Evolutionary conservation across 2,113 vertebrate genomes (phyloP).

Genomic region (Myxocyprinus asiaticus): DNA sequence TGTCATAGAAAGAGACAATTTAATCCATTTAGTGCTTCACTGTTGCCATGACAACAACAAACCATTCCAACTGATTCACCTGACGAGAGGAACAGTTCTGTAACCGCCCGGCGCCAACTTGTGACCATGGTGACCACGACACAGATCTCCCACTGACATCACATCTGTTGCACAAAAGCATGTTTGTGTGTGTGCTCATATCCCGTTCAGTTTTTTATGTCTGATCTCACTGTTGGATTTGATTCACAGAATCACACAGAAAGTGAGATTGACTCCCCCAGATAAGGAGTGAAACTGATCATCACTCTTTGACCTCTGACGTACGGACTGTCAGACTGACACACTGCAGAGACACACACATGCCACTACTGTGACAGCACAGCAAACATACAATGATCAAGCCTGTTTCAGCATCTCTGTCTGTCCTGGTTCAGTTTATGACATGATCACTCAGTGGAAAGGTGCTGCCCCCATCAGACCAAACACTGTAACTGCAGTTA

Average conservation of each 20-base stretch:
- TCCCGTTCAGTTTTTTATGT: too few relatives aligned
- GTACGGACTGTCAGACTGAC: background rate
- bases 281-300: too few relatives aligned
- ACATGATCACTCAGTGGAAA: background rate
- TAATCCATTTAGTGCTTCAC: slow-evolving; percentile 12
- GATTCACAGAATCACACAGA: background rate
- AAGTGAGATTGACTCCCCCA: background rate
- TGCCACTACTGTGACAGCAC: too few relatives aligned
- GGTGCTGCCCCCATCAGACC: slow-evolving; percentile 37
- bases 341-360: too few relatives aligned
- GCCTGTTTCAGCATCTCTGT: too few relatives aligned
- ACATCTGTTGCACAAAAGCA: slow-evolving; percentile 66
- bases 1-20: slow-evolving; percentile 26
- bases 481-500: background rate
- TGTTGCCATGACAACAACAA: slow-evolving; percentile 34
- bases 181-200: slow-evolving; percentile 22
- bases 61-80: background rate
- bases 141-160: slow-evolving; percentile 69
- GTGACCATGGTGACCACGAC: slow-evolving; percentile 75
- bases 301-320: background rate
- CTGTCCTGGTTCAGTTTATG: too few relatives aligned
- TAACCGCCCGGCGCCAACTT: slow-evolving; percentile 45
- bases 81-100: slow-evolving; percentile 22
- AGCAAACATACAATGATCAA: too few relatives aligned
- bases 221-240: background rate